Conservation (phyloP, 1,140 invertebrate genomes). For the Drosophila sp. region DNA sequence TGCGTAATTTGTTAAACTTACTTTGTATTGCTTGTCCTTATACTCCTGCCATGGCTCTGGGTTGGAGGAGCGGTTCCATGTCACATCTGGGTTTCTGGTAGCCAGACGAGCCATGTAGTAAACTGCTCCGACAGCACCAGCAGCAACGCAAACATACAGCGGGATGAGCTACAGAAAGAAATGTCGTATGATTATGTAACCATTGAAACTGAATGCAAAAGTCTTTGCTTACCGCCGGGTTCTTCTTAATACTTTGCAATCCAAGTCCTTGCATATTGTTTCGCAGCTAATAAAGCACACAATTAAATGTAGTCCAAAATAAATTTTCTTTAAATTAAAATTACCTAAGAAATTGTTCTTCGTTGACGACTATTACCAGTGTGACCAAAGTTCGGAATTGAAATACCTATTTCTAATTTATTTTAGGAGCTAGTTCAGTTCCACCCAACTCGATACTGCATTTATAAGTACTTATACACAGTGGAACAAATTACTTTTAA, state of each 20-base stretch:
- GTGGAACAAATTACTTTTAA: too few relatives aligned
- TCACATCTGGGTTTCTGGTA: slow-evolving; percentile 90
- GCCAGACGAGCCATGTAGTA: slow-evolving; percentile 89
- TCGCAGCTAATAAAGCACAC: neutral
- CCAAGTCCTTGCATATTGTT: slow-evolving; percentile 84
- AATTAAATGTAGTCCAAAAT: neutral
- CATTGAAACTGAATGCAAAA: neutral
- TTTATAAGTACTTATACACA: too few relatives aligned
- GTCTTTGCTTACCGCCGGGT: slow-evolving; percentile 85
- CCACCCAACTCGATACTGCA: neutral
- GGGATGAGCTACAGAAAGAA: slow-evolving; percentile 88
- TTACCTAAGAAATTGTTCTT: slow-evolving; percentile 13
- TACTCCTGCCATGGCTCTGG: slow-evolving; percentile 92
- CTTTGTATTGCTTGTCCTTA: slow-evolving; percentile 92
- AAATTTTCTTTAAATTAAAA: neutral
- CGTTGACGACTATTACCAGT: neutral
- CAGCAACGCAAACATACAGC: slow-evolving; percentile 88
- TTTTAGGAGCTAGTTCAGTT: neutral
- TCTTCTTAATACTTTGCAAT: slow-evolving; percentile 85
- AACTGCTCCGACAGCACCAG: slow-evolving; percentile 86
- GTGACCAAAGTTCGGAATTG: neutral
- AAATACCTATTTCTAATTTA: neutral
- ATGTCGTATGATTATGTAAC: slow-evolving; percentile 25
- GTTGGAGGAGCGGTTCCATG: slow-evolving; percentile 88
- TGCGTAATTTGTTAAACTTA: slow-evolving; percentile 73